Evolutionary conservation across 37 sponge, comb jelly and placozoan species (phyloP).

Genomic region (Diacarnus erythraeanus): DNA sequence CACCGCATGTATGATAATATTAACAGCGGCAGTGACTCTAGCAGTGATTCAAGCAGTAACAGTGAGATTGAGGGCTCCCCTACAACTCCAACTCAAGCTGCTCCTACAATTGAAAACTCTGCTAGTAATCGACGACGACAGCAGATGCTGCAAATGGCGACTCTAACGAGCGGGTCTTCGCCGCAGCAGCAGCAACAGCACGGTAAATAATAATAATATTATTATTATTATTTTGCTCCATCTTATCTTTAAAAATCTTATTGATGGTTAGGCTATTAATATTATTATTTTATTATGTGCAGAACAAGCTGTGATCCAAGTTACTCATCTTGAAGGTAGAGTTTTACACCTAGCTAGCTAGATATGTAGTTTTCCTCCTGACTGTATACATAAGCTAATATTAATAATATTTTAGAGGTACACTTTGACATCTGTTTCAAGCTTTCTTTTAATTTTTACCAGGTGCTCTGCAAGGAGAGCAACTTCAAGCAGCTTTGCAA

Average conservation of each 20-base stretch:
- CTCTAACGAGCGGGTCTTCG: neutral
- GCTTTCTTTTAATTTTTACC: neutral
- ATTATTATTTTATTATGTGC: neutral
- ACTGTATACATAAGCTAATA: neutral
- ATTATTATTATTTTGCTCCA: too few species aligned
- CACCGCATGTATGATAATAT: slow-evolving; percentile 4
- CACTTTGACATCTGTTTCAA: too few species aligned
- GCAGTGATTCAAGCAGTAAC: slow-evolving; percentile 23
- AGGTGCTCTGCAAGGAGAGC: slow-evolving; percentile 18
- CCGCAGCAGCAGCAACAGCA: slow-evolving; percentile 3
- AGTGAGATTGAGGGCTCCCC: slow-evolving; percentile 20
- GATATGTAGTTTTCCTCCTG: neutral
- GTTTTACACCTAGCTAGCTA: neutral
- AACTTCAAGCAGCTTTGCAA: slow-evolving; percentile 9
- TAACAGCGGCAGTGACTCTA: slow-evolving; percentile 9
- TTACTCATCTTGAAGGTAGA: neutral
- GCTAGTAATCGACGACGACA: neutral
- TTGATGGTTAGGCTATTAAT: neutral
- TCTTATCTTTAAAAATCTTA: too few species aligned
- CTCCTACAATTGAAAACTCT: neutral
- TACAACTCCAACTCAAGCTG: neutral
- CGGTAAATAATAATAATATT: neutral
- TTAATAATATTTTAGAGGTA: too few species aligned
- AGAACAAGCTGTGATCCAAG: slow-evolving; percentile 11
- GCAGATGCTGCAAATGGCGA: slow-evolving; percentile 4